A percentile compares a stretch with the other conserved stretches of the same genome.
Evolutionary conservation across 2,797 vertebrate species (phyloP).

Genomic region (Melanotaenia parkinsoni): DNA sequence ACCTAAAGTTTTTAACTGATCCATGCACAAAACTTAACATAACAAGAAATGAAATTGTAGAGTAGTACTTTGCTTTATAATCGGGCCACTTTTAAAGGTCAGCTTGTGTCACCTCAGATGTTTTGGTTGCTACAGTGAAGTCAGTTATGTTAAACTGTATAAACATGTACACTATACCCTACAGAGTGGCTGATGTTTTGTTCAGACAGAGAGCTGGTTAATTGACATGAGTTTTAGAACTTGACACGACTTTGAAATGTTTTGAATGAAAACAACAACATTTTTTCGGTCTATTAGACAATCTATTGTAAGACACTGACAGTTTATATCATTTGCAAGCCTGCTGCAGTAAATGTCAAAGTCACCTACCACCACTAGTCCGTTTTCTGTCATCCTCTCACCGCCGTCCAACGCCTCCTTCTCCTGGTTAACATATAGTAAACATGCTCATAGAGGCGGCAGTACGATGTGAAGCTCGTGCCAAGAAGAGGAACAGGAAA

Average conservation of each 20-base stretch:
- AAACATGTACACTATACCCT: background rate
- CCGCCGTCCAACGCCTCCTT: background rate
- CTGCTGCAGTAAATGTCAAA: constrained; percentile 19
- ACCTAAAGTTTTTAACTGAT: background rate
- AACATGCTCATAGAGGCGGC: constrained; percentile 35
- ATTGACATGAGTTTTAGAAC: constrained; percentile 20
- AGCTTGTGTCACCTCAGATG: background rate
- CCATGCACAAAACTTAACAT: background rate
- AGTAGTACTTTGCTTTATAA: background rate
- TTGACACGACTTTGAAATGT: background rate
- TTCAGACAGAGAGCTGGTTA: constrained; percentile 19
- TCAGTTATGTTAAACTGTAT: background rate
- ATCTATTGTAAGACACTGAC: background rate
- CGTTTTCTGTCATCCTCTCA: background rate
- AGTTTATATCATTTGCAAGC: background rate
- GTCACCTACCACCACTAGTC: constrained; percentile 34
- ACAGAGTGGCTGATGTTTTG: background rate
- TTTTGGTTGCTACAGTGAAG: background rate
- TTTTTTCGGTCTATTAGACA: background rate
- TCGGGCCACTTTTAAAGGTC: background rate
- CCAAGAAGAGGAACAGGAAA: constrained; percentile 2
- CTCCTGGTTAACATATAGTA: constrained; percentile 23
- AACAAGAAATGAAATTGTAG: background rate
- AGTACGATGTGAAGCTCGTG: constrained; percentile 25
- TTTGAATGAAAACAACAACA: background rate